Conservation (phyloP, 2,113 vertebrate genomes). For the Copsychus sechellarum region DNA sequence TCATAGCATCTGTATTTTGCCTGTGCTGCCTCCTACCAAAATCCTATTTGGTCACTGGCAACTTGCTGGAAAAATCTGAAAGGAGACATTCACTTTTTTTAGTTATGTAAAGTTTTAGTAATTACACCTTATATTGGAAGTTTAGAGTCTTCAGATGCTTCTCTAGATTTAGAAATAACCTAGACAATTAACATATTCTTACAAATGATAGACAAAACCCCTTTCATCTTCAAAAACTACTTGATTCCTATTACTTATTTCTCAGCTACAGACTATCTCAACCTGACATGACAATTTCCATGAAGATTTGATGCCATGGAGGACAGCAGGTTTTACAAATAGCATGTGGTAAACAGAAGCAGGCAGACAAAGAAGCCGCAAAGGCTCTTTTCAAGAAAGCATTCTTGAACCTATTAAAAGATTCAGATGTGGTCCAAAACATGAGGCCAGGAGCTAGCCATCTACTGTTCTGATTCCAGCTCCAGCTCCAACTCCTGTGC, state of each 20-base stretch:
- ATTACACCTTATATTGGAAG: background rate
- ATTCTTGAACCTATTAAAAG: background rate
- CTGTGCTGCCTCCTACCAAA: background rate
- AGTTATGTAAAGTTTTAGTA: background rate
- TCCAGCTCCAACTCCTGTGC: background rate
- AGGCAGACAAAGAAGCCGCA: background rate
- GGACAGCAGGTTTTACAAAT: background rate
- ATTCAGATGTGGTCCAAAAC: background rate
- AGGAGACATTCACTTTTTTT: background rate
- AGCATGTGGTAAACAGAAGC: background rate
- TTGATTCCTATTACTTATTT: background rate
- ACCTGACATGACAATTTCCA: background rate
- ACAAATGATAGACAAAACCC: background rate
- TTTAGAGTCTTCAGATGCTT: background rate
- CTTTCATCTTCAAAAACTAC: background rate
- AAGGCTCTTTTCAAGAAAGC: background rate
- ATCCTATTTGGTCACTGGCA: background rate
- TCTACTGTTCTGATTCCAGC: background rate
- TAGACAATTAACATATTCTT: background rate
- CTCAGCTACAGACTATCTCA: background rate
- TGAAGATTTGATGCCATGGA: background rate
- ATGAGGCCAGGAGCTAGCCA: background rate
- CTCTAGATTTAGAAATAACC: background rate
- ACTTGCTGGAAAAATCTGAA: slow-evolving; percentile 1
- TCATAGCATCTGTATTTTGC: slow-evolving; percentile 16